phyloP scores from a whole-genome alignment of 2,888 invertebrate species.

The Melinaea marsaeus region DNA sequence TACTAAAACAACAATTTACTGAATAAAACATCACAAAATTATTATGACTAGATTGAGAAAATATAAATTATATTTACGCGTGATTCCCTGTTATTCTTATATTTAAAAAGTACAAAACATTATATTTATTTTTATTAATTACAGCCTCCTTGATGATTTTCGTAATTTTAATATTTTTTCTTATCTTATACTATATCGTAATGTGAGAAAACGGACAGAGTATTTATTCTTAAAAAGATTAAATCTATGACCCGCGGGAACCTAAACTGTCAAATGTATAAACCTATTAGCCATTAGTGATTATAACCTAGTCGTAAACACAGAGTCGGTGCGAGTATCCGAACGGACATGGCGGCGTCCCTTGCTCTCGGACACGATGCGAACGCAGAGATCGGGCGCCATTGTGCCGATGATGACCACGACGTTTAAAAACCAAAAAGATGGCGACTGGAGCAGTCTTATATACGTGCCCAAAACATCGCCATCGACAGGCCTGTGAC shows the following conservation, averaged over 20 bases:
- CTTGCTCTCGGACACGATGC: conserved; percentile 49
- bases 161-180: conserved; percentile 6
- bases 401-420: conserved; percentile 70
- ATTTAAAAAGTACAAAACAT: not conserved
- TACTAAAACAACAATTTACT: not conserved
- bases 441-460: conserved; percentile 74
- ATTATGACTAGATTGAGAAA: conserved; percentile 24
- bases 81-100: not conserved
- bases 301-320: conserved; percentile 50
- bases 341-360: conserved; percentile 30
- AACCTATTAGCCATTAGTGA: not conserved
- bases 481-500: conserved; percentile 61
- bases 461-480: conserved; percentile 80
- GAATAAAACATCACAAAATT: conserved; percentile 9
- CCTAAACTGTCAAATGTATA: too few species aligned
- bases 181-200: not conserved
- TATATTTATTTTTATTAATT: not conserved
- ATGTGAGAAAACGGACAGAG: not conserved
- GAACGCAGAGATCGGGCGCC: conserved; percentile 72
- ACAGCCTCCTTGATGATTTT: conserved; percentile 12
- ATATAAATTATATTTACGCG: not conserved
- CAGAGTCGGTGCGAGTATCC: conserved; percentile 7
- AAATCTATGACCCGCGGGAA: not conserved
- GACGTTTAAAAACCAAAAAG: conserved; percentile 79
- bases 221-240: conserved; percentile 1